Percentiles rank a stretch among this genome's conserved stretches.
Conservation (phyloP, 2,888 invertebrate genomes). For the Drosophila anceps region DNA sequence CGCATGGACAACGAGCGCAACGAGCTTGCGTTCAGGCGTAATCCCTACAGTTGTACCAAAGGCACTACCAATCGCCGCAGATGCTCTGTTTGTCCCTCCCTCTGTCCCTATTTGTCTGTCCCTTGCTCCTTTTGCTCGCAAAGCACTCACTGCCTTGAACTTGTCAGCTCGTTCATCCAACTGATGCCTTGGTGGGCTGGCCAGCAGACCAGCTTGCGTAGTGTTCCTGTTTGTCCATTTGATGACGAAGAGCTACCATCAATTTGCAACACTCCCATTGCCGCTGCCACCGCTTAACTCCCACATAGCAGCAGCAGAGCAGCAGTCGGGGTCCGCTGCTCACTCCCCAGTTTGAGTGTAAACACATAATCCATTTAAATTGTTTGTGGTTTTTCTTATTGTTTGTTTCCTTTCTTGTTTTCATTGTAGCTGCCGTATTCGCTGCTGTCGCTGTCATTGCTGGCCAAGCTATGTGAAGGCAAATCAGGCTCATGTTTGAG, state of each 20-base stretch:
- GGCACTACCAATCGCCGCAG: conserved; percentile 46
- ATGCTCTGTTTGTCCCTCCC: conserved; percentile 24
- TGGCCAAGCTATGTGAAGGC: conserved; percentile 49
- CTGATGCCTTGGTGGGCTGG: conserved; percentile 44
- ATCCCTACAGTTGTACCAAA: conserved; percentile 57
- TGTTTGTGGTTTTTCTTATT: conserved; percentile 79
- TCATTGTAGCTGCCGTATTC: conserved; percentile 60
- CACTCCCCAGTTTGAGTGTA: conserved; percentile 65
- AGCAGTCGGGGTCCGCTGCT: conserved; percentile 20
- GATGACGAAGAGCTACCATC: conserved; percentile 75
- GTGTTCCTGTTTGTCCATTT: conserved; percentile 67
- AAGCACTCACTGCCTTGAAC: conserved; percentile 69
- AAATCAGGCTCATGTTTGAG: conserved; percentile 62
- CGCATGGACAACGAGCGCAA: conserved; percentile 45
- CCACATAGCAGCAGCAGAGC: conserved; percentile 17
- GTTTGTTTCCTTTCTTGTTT: conserved; percentile 72
- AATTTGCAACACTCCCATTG: conserved; percentile 66
- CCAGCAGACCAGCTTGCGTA: conserved; percentile 30
- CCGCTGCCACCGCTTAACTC: conserved; percentile 38
- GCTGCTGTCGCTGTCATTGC: conserved; percentile 59
- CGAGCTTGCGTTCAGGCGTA: conserved; percentile 56
- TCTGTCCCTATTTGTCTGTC: conserved; percentile 14
- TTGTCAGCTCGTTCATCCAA: conserved; percentile 68
- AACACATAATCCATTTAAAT: conserved; percentile 80
- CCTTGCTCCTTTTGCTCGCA: background rate